Evolutionary conservation across 2,797 vertebrate species (phyloP), one percentile per base, ranked within the genome.

Genomic region (Sebastiscus tertius): DNA sequence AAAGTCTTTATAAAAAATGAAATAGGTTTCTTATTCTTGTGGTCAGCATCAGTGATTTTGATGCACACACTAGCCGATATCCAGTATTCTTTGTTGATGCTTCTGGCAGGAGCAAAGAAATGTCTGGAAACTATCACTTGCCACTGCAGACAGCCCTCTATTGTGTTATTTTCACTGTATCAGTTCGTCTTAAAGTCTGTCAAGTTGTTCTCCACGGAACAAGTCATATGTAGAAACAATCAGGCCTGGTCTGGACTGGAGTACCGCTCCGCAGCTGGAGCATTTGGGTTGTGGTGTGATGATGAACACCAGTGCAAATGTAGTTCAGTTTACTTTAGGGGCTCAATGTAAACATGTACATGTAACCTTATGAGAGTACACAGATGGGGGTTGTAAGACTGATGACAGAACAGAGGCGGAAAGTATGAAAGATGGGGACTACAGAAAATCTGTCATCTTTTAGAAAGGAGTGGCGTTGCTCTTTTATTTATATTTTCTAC

Each of bases 321-420:
- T 65, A 81, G 80, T 87, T 88, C 46, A 85, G 75, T 88, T 89
- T 88, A 83, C 90, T 55, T 81, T 54, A 36, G 72, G 71, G 83
- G 26, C n/a, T 14, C 11, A 55, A 31, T 54, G 80, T 82, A 88
- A 87, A 87, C 81, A 91, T 86, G 79, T 71, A 36, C 64, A 55
- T 61, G 60, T 49, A 84, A 84, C 31, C 31, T 61, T 49, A 46
- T 75, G 82, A 61, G 74, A 70, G 77, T 46, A 33, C 27, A 59
- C 66, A 81, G 63, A 76, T 58, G 58, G 69, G 46, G 58, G 60
- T 49, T 82, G 65, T 26, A 68, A 59, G 77, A 54, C 49, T 75
- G 85, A 88, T 81, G 79, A 84, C 77, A 77, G 80, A 80, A 27
- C 8, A 33, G 52, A 39, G 39, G 46, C 39, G 31, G 24, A 9